Base-by-base conservation (phyloP, 2,113 vertebrate genomes). In the Myrmophylax atrothorax region DNA sequence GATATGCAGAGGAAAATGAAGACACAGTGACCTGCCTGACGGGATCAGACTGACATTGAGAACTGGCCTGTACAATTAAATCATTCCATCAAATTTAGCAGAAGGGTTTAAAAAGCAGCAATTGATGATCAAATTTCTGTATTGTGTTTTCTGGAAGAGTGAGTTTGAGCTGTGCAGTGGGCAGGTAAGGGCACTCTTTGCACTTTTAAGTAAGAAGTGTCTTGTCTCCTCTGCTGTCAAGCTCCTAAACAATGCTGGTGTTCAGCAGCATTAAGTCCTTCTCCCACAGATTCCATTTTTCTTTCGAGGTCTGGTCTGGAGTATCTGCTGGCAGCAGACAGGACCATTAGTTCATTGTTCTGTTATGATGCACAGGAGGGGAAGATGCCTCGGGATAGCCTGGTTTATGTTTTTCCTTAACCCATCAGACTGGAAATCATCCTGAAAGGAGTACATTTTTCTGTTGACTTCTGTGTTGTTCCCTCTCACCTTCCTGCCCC, bases 1-100 rank as follows among this genome's bases (percentile, higher is more conserved):
- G 0, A 0, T 58, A 55, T 0, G 3, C 26, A 50, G 24, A 23
- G 29, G 14, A 79, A 50, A 44, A 18, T 64, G 76, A 66, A 46
- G 35, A 50, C 38, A 28, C 3, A 2, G 3, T 37, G 10, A 20
- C 38, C 28, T 63, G 38, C 49, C 72, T 68, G 52, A 59, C 4
- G 20, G 68, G 20, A 46, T 59, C 35, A 63, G 13, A 42, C 14
- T 82, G 76, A 19, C 0, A 0, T 17, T 42, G 28, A 80, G 63
- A 67, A 37, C 40, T 53, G 37, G 4, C 24, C 31, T 73, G 13
- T 46, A 46, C 15, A 46, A 70, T 28, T 40, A 37, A 55, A 59
- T 33, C 20, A 42, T 68, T 72, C 18, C 3, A 17, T 55, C 53
- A 63, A 26, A 50, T 67, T 62, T 82, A 63, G 47, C 60, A 63